Base-by-base conservation (phyloP, 2,888 invertebrate species). In the Deilephila elpenor region DNA sequence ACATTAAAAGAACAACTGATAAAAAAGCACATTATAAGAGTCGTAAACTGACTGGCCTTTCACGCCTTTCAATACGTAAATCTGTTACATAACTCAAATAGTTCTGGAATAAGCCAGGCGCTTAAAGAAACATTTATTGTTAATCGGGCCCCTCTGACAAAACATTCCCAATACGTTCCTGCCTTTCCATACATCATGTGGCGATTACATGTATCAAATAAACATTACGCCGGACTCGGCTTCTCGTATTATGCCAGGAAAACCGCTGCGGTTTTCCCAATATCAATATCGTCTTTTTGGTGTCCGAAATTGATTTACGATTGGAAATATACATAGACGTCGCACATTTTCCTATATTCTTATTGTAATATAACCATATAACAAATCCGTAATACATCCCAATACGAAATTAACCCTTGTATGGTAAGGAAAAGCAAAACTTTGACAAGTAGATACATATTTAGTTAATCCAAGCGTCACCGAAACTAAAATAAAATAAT, bases 171-270 rank as follows among this genome's bases (percentile, higher is more conserved):
- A 37, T 73, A 71, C 71, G 61, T 62, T 70, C 71, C 73, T 62
- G 71, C 85, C 44, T 83, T 81, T 88, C 87, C 91, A 93, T 93
- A 91, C 91, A 93, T 93, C 93, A 93, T 90, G 90, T 86, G 87
- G 86, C 89, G 91, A 93, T 93, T 93, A 92, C 92, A 90, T 88
- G 91, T 91, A 93, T 93, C 92, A 93, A 93, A 93, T 92, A 93
- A 91, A 92, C 91, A 93, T 93, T 93, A 92, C 88, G 85, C 82
- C 82, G 86, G 87, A 89, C 88, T 87, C 84, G 87, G 86, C 88
- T 83, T 89, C 87, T 86, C 89, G 87, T 87, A 88, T 88, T 86
- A 88, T 87, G 83, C 78, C 78, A 75, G 82, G 84, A 85, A 82
- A 86, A 84, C 87, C 84, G 84, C 83, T 86, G 87, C 82, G 87